Evolutionary conservation across 2,888 invertebrate species (phyloP), one percentile per base, ranked within the genome.

Genomic region (Drosophila glabriapex): DNA sequence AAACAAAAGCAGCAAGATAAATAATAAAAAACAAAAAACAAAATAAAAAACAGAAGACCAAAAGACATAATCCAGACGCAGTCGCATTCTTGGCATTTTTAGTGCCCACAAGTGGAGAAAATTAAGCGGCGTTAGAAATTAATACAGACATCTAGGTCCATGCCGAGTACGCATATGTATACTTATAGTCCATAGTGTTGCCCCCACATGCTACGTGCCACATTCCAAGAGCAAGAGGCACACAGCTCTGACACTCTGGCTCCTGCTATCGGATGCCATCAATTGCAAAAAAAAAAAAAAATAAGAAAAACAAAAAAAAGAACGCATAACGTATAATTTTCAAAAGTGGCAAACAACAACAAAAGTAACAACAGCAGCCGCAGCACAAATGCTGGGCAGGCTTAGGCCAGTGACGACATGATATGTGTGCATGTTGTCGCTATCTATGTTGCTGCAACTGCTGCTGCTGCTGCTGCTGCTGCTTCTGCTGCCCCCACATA

Each of bases 61-160:
- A 56, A 67, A 58, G 58, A 66, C 60, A 66, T 65, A 80, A 66
- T 68, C 70, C 65, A 76, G 67, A 61, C 77, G 70, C 73, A 78
- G 65, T 75, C 71, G 71, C 77, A 80, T 73, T 80, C 70, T 37
- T 60, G 59, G 59, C 68, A 37, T 43, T 60, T 78, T 86, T 82
- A 89, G 86, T 88, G 85, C 77, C 56, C 80, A 72, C 80, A 76
- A 73, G 52, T 79, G 62, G 78, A 71, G 90, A 81, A 83, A 90
- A 90, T 90, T 85, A 88, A 88, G 86, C 74, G 83, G 86, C 86
- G 90, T 85, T 88, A 88, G 86, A 83, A 83, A 88, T 90, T 90
- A 90, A 90, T 88, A 80, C 78, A 90, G 78, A 78, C 83, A 83
- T 85, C 71, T 29, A 22, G n/a, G 25, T 22, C 33, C 35, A 53